Conservation (phyloP, 1,140 invertebrate genomes). For the Chelonus insularis region DNA sequence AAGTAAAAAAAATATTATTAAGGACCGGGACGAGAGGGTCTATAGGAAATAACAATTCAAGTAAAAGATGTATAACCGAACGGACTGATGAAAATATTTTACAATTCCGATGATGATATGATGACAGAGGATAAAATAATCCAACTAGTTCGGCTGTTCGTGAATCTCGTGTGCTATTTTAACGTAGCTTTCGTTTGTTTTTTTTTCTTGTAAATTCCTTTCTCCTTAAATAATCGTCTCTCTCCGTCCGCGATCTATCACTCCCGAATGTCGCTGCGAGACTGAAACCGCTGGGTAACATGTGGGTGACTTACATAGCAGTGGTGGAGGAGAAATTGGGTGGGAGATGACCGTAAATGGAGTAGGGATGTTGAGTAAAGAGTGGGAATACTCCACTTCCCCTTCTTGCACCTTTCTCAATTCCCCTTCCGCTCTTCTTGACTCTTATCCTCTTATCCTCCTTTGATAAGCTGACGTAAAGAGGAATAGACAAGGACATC, state of each 20-base stretch:
- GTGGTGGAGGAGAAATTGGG: slow-evolving; percentile 25
- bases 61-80: too few species aligned
- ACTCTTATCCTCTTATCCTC: too few species aligned
- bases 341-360: not conserved
- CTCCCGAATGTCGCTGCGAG: slow-evolving; percentile 55
- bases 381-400: too few species aligned
- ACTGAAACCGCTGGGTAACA: slow-evolving; percentile 55
- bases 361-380: not conserved
- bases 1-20: slow-evolving; percentile 1
- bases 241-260: slow-evolving; percentile 35
- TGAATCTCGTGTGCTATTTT: not conserved
- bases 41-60: too few species aligned
- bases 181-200: slow-evolving; percentile 4
- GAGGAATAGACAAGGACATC: too few species aligned
- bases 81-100: too few species aligned
- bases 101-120: not conserved
- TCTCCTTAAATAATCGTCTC: not conserved
- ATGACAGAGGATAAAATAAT: not conserved
- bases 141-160: not conserved
- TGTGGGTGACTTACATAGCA: slow-evolving; percentile 54
- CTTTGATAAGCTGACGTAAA: too few species aligned
- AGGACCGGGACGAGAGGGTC: too few species aligned
- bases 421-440: too few species aligned
- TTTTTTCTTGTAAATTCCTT: not conserved
- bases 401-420: too few species aligned